Base-by-base conservation (phyloP, 1,140 invertebrate species). In the Doryteuthis pealeii region DNA sequence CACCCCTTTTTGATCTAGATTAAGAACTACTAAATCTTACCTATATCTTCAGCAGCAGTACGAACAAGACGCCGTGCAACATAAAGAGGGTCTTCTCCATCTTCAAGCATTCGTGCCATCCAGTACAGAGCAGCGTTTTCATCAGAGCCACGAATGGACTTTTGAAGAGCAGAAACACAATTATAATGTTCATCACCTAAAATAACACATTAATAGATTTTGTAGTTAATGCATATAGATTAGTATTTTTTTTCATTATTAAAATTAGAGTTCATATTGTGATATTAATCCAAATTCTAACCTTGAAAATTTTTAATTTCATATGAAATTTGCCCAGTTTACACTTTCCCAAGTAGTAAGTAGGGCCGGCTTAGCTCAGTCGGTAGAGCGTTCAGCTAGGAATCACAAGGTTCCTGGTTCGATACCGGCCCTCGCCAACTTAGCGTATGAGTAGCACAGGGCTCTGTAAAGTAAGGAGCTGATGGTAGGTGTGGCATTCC, bases 111-210 rank as follows among this genome's bases (percentile, higher is more conserved):
- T 75, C 94, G 89, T 8, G 93, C 91, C 4, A 94, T 88, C 94
- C 94, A 96, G 85, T 96, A 95, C 22, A 96, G 84, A 1, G 94
- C 91, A 22, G 94, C 94, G 88, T 94, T 94, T 65, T 91, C 92
- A 84, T 94, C 93, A 22, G 92, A 92, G 0, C 93, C 94, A 80
- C 94, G 89, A n/a, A 96, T 92, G 0, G 93, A 94, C 86, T 96
- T 95, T 78, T 94, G 93, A 45, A 95, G 87, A 0, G 94, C 94
- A 14, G 94, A 95, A 79, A 93, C 92, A 32, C 91, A 92, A 81
- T 95, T 93, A 84, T 94, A 96, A 87, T 95, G 94, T 83, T 94
- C 92, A 74, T 95, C 94, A 22, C 94, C 85, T 85, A 72, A 30
- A 76, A 68, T 78, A 75, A 28, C 58, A 71, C 65, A 58, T 69